Conservation (phyloP, 2,888 invertebrate genomes). For the Epinotia brunnichana region DNA sequence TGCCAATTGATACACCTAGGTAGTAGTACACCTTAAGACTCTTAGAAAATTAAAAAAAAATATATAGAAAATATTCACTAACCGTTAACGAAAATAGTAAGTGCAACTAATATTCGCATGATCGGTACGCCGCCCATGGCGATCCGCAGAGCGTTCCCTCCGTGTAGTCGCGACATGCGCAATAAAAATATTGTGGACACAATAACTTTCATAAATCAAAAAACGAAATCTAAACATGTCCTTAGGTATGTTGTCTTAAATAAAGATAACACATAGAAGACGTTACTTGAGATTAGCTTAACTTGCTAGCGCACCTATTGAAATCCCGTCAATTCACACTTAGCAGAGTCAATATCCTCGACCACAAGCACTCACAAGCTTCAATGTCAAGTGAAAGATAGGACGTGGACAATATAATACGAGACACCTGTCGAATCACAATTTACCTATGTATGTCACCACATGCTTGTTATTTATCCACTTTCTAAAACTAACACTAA, state of each 20-base stretch:
- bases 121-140: conserved; percentile 64
- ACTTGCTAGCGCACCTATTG: not conserved
- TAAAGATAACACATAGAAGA: not conserved
- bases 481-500: conserved; percentile 51
- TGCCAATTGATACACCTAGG: conserved; percentile 46
- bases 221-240: too few species aligned
- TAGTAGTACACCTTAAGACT: too few species aligned
- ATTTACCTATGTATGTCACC: conserved; percentile 52
- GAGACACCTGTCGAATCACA: conserved; percentile 55
- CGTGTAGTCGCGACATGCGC: conserved; percentile 68
- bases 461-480: conserved; percentile 37
- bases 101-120: conserved; percentile 72
- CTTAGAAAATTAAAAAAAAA: too few species aligned
- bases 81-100: conserved; percentile 76
- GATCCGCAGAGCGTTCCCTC: conserved; percentile 61
- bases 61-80: conserved; percentile 58
- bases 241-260: not conserved
- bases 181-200: too few species aligned
- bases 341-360: conserved; percentile 69
- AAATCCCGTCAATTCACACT: conserved; percentile 31
- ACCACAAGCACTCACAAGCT: conserved; percentile 64
- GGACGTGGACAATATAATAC: conserved; percentile 54
- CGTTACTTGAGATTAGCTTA: not conserved
- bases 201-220: too few species aligned
- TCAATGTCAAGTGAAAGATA: conserved; percentile 81